These are phyloP conservation scores for honey bee (Apis mellifera) DNA, from an alignment of 1,140 invertebrate species.

Conservation along the genomic window DNA sequence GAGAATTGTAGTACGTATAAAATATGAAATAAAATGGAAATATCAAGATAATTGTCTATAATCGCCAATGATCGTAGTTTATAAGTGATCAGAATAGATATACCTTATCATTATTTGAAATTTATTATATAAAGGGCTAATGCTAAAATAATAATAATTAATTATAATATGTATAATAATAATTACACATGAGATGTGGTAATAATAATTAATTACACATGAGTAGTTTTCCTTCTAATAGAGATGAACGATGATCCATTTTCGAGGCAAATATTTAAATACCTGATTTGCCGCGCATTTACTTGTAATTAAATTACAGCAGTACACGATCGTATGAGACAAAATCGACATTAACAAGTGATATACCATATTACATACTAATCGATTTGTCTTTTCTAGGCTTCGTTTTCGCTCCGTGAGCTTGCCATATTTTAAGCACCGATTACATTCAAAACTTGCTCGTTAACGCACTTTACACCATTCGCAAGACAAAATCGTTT, in stretches of 20 bases:
- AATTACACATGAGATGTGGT: constrained; percentile 60
- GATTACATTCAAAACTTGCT: constrained; percentile 54
- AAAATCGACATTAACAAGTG: constrained; percentile 63
- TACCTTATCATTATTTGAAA: constrained; percentile 73
- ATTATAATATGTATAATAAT: constrained; percentile 42
- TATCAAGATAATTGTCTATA: constrained; percentile 20
- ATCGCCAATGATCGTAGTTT: neutral
- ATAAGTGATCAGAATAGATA: constrained; percentile 17
- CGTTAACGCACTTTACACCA: constrained; percentile 52
- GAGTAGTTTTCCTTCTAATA: constrained; percentile 73
- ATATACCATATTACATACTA: constrained; percentile 61
- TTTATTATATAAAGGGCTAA: constrained; percentile 81
- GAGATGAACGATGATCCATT: constrained; percentile 70
- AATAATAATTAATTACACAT: constrained; percentile 78
- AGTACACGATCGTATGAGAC: constrained; percentile 57
- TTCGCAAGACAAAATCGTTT: constrained; percentile 61
- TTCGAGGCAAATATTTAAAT: constrained; percentile 60
- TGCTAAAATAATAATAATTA: constrained; percentile 72
- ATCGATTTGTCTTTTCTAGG: constrained; percentile 65
- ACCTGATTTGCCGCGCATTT: constrained; percentile 56
- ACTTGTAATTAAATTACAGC: constrained; percentile 68
- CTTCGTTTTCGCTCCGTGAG: constrained; percentile 52
- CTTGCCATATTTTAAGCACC: constrained; percentile 61
- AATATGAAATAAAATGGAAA: neutral
- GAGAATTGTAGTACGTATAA: neutral